These are phyloP conservation scores for Folsomia candida DNA, from an alignment of 2,888 invertebrate genomes.

Conservation along the genomic window DNA sequence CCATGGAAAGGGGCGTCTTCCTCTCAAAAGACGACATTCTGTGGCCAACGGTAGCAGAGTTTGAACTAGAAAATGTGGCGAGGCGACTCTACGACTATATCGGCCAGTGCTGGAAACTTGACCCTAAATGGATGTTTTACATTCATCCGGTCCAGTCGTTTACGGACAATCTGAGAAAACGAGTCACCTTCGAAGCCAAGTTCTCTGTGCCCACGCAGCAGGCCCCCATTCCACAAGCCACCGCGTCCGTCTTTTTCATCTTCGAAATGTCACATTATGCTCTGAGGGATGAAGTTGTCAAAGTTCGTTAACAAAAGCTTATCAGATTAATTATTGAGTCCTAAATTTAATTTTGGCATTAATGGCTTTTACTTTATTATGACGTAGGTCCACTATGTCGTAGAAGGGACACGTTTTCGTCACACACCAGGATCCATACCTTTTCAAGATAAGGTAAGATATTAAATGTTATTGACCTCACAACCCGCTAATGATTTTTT, in stretches of 20 bases:
- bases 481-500: too few relatives aligned
- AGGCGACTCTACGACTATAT: constrained; percentile 44
- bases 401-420: constrained; percentile 45
- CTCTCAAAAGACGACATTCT: constrained; percentile 34
- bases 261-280: constrained; percentile 43
- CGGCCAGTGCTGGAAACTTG: constrained; percentile 40
- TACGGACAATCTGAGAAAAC: constrained; percentile 35
- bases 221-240: constrained; percentile 43
- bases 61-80: constrained; percentile 30
- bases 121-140: constrained; percentile 38
- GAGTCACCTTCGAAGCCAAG: constrained; percentile 38
- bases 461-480: too few relatives aligned
- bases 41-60: constrained; percentile 41
- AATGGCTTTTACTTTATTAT: background rate
- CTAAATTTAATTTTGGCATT: too few relatives aligned
- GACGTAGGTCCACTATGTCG: constrained; percentile 36
- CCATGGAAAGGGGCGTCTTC: constrained; percentile 17
- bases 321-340: background rate
- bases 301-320: constrained; percentile 22
- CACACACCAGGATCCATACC: constrained; percentile 41
- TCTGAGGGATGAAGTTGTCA: constrained; percentile 31
- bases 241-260: constrained; percentile 46
- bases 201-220: constrained; percentile 41
- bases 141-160: constrained; percentile 35
- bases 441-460: constrained; percentile 47